A percentile compares a stretch with the other conserved stretches of the same genome.
These are phyloP conservation scores for Parascotia fuliginaria DNA, from an alignment of 2,888 invertebrate genomes.

Conservation along the genomic window DNA sequence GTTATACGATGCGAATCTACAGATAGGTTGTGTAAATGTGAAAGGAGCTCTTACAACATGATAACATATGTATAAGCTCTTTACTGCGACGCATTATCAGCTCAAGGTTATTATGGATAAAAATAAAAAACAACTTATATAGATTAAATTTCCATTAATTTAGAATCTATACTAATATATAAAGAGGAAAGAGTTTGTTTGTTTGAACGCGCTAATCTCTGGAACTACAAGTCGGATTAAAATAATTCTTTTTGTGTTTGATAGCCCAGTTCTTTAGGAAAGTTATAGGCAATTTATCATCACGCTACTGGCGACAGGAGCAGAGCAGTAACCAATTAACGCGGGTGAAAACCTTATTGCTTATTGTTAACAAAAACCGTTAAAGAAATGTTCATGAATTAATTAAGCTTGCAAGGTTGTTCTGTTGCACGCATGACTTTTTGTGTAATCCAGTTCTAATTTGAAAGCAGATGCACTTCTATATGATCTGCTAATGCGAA, in stretches of 20 bases:
- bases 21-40: slow-evolving; percentile 5
- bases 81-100: background rate
- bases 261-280: no score
- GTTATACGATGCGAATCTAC: slow-evolving; percentile 6
- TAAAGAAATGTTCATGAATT: slow-evolving; percentile 34
- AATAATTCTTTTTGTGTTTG: no score
- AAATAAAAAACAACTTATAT: no score
- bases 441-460: slow-evolving; percentile 42
- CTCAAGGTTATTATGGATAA: background rate
- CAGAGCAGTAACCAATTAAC: no score
- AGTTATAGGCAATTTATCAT: no score
- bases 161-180: no score
- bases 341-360: no score
- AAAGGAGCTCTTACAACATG: slow-evolving; percentile 7
- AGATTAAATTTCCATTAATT: no score
- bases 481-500: slow-evolving; percentile 50
- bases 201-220: no score
- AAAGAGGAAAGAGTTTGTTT: no score
- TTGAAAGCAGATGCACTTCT: slow-evolving; percentile 43
- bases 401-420: slow-evolving; percentile 38
- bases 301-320: no score
- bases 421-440: slow-evolving; percentile 36
- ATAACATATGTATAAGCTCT: background rate
- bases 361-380: slow-evolving; percentile 28
- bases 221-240: no score